Evolutionary conservation across 2,888 invertebrate species (phyloP).

Genomic region (Poecilobothrus nobilitatus): DNA sequence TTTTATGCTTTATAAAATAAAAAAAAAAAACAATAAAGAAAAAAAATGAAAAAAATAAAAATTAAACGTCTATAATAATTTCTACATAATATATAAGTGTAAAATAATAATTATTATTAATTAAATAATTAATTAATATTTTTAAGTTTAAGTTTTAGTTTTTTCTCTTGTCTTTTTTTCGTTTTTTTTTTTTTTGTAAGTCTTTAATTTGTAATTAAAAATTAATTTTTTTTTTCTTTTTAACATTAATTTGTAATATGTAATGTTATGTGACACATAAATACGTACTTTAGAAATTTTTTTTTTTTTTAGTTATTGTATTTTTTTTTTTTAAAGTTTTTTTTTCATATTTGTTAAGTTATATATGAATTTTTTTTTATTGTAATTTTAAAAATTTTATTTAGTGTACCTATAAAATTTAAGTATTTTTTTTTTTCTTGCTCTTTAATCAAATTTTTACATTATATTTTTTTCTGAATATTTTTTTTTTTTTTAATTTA

Average conservation of each 20-base stretch:
- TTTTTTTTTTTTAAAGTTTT: background rate
- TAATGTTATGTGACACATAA: constrained; percentile 7
- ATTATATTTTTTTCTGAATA: no score
- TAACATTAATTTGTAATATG: constrained; percentile 14
- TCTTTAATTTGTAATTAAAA: constrained; percentile 15
- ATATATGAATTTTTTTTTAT: background rate
- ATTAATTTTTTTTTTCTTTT: constrained; percentile 16
- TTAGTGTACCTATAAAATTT: constrained; percentile 8
- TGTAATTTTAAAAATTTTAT: background rate
- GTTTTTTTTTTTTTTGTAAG: constrained; percentile 15
- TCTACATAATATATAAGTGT: no score
- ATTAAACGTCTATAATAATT: no score
- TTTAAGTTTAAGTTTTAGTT: no score
- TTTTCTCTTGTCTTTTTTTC: background rate
- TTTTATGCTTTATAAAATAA: no score
- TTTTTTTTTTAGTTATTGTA: background rate
- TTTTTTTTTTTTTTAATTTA: background rate
- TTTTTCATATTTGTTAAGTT: background rate
- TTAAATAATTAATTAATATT: no score
- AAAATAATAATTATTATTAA: no score
- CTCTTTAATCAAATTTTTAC: constrained; percentile 20
- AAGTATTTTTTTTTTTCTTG: constrained; percentile 20
- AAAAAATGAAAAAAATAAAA: no score
- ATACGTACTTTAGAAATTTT: background rate
- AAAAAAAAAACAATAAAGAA: no score